These are phyloP conservation scores for Pongo pygmaeus DNA, from an alignment of 2,113 vertebrate species.

Conservation along the genomic window DNA sequence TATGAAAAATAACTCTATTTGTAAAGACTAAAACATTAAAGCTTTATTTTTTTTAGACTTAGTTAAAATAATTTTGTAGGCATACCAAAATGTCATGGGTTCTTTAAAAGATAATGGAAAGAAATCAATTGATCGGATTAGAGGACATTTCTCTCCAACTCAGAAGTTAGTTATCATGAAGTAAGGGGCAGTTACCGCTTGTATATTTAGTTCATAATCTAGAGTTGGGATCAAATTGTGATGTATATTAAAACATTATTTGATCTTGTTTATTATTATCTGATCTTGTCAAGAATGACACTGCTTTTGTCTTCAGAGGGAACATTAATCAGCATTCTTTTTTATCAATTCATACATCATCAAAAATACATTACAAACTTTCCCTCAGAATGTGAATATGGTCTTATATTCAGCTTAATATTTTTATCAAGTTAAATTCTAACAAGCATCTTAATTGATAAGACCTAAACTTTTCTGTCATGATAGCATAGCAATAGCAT, in stretches of 20 bases:
- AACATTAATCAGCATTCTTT: background rate
- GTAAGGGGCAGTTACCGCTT: background rate
- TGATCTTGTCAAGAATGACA: background rate
- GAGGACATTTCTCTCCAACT: background rate
- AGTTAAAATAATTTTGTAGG: background rate
- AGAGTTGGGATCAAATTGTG: background rate
- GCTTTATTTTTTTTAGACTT: background rate
- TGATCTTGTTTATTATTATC: background rate
- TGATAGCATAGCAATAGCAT: background rate
- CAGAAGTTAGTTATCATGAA: background rate
- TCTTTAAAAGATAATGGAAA: background rate
- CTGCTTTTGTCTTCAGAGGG: background rate
- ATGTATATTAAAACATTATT: background rate
- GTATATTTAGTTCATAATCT: background rate
- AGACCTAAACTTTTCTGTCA: background rate
- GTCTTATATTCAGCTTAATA: background rate
- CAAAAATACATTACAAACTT: background rate
- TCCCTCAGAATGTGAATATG: background rate
- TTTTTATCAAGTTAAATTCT: constrained; percentile 27
- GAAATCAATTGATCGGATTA: background rate
- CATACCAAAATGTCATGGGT: background rate
- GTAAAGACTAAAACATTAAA: background rate
- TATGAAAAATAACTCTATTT: background rate
- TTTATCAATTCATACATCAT: background rate
- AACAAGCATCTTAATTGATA: background rate